Evolutionary conservation across 2,888 invertebrate species (phyloP), one percentile per base, ranked within the genome.

Genomic region (Agonopterix alstromeriana): DNA sequence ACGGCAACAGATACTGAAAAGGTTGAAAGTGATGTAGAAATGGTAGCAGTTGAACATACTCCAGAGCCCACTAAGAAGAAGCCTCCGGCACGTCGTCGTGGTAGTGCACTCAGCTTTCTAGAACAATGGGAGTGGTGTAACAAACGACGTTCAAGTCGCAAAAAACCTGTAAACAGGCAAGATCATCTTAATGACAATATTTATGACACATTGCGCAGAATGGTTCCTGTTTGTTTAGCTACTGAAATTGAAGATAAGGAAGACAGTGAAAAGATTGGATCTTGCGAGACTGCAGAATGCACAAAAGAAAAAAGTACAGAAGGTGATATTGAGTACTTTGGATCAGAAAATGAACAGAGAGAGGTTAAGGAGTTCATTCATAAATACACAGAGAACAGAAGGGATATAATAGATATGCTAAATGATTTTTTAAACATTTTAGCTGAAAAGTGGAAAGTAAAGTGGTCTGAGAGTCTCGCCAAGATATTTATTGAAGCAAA

Each of bases 111-210:
- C 10, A 92, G 92, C 45, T 92, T 92, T 59, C 75, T 95, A 14
- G 92, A 94, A 61, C 93, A 93, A 59, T 94, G 95, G 94, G 93
- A 94, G 46, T 95, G 94, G 94, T 94, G 94, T 60, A 81, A 89
- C 47, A 93, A 90, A 59, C 70, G 91, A 12, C 87, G 90, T 53
- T 89, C 90, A 9, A 79, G 80, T 0, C 68, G 86, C n/a, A 89
- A 87, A 49, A 88, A 86, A 69, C 71, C 90, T 4, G 85, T 82
- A 47, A 90, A 90, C 57, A 87, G 89, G 50, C 91, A 92, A 67
- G 89, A 88, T 36, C 90, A 89, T 53, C 78, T 86, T 58, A 91
- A 91, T 71, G 91, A 92, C 56, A 92, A 92, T 38, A 90, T 93
- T 27, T 93, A 93, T 71, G 93, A 94, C 63, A 92, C 91, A 2